phyloP scores from a whole-genome alignment of 2,113 vertebrate genomes.

The Mus spicilegus region DNA sequence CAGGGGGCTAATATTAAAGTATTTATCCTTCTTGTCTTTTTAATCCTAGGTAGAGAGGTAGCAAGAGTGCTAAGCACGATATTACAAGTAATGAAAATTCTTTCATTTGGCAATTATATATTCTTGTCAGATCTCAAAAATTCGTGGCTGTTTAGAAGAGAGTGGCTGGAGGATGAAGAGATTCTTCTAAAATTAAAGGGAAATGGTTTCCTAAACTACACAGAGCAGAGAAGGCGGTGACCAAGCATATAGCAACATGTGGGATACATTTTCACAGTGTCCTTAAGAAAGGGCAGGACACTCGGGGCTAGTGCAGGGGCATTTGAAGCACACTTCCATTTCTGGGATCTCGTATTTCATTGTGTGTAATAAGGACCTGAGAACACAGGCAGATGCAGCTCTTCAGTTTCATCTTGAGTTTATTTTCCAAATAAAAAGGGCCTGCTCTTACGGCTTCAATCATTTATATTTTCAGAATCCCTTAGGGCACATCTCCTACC shows the following conservation, averaged over 20 bases:
- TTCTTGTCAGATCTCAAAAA: not conserved
- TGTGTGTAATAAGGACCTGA: not conserved
- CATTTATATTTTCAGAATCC: slow-evolving; percentile 45
- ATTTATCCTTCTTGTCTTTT: slow-evolving; percentile 38
- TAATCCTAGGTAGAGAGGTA: slow-evolving; percentile 1
- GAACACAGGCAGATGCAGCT: not conserved
- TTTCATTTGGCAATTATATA: not conserved
- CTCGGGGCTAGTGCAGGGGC: not conserved
- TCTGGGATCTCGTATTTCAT: slow-evolving; percentile 41
- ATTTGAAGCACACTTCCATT: slow-evolving; percentile 34
- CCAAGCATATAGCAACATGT: not conserved
- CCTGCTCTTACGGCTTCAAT: slow-evolving; percentile 11
- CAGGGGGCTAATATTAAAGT: not conserved
- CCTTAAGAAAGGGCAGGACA: not conserved
- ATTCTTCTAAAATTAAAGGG: slow-evolving; percentile 32
- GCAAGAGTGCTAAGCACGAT: slow-evolving; percentile 38
- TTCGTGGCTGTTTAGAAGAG: not conserved
- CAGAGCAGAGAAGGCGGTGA: not conserved
- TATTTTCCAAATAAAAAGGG: slow-evolving; percentile 48
- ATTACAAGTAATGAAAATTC: slow-evolving; percentile 50
- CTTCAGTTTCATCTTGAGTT: not conserved
- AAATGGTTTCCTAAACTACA: not conserved
- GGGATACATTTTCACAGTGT: slow-evolving; percentile 13
- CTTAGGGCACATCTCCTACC: not conserved
- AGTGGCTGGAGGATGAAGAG: not conserved